Evolutionary conservation across 2,888 invertebrate species (phyloP).

Genomic region (Megamerina dolium): DNA sequence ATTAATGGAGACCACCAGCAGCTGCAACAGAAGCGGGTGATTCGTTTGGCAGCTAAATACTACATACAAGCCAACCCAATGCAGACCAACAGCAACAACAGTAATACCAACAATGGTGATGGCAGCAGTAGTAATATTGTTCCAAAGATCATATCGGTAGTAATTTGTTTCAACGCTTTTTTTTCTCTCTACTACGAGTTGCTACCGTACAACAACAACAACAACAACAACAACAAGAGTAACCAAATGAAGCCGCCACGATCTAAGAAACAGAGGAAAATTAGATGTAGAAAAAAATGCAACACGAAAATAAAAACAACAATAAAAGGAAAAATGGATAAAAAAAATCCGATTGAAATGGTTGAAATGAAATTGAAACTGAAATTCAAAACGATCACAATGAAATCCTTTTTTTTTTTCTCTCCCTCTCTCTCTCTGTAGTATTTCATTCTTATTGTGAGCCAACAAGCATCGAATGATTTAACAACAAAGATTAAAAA

Average conservation of each 20-base stretch:
- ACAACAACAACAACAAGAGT: too few species aligned
- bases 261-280: too few species aligned
- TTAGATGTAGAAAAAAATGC: constrained; percentile 8
- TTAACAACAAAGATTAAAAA: too few species aligned
- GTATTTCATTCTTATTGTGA: too few species aligned
- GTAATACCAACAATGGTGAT: too few species aligned
- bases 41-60: too few species aligned
- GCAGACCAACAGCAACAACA: too few species aligned
- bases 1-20: constrained; percentile 29
- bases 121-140: too few species aligned
- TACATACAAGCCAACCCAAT: constrained; percentile 3
- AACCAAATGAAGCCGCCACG: constrained; percentile 24
- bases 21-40: background rate
- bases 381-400: constrained; percentile 21
- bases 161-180: constrained; percentile 32
- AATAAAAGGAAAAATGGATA: constrained; percentile 17
- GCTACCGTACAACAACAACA: constrained; percentile 28
- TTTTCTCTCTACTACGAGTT: too few species aligned
- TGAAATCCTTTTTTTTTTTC: constrained; percentile 14
- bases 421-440: too few species aligned
- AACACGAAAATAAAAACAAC: constrained; percentile 13
- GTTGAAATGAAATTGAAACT: constrained; percentile 23
- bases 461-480: too few species aligned
- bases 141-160: constrained; percentile 25
- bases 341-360: constrained; percentile 9